Evolutionary conservation across 2,797 vertebrate species (phyloP), one percentile per base, ranked within the genome.

Genomic region (Neopelma chrysocephalum): DNA sequence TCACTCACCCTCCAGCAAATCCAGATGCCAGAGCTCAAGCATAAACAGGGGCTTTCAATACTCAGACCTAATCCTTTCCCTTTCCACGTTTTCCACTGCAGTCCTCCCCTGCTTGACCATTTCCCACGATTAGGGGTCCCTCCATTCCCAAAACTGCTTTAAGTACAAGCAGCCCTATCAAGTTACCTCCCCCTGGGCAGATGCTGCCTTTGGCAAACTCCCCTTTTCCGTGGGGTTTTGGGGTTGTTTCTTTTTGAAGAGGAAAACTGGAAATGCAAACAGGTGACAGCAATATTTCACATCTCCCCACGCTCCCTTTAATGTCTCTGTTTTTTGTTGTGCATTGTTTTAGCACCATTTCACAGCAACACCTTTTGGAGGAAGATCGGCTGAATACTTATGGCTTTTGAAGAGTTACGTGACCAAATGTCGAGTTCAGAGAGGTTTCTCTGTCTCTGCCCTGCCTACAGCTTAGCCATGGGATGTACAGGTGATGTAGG

Each of bases 21-120:
- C 64, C 76, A 72, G 38, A 91, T 78, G 94, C 54, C 84, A 89
- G 72, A 93, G 93, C 88, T 94, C 79, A 94, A 85, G 62, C 38
- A 45, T 22, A 69, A 93, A 89, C 62, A 87, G 51, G 31, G 47
- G 79, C 18, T 76, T 88, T 76, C 82, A 84, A 48, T 21, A 38
- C 31, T 38, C 77, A 79, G 56, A 87, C 32, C 36, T 76, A 51
- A 47, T 58, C 19, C 42, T 64, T 91, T 93, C 38, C 42, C 94
- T 80, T 86, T 72, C 69, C 40, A 34, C 32, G 23, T 47, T 47
- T 47, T 47, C 32, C 62, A 27, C 57, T 81, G 34, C 54, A 23
- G 9, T 79, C 51, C 25, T 77, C 47, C 70, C 31, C 43, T 76
- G 15, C 43, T 72, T 76, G 77, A 81, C 50, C 43, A 65, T 79